These are phyloP conservation scores for Craterocephalus amniculus DNA, from an alignment of 2,797 vertebrate genomes.

Conservation along the genomic window DNA sequence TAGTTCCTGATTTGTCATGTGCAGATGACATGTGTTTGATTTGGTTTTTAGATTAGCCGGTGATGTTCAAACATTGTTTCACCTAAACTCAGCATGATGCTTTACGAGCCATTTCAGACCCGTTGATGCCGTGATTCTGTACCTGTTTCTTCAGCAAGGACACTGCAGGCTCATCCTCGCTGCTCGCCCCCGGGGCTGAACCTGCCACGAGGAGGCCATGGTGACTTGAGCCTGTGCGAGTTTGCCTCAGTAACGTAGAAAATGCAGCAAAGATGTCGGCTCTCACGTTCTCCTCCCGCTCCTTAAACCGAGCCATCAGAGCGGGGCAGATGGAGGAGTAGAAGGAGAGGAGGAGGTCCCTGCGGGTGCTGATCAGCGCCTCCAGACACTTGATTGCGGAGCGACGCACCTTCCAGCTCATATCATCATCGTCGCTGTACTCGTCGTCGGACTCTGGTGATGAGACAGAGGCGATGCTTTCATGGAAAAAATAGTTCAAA, in stretches of 20 bases:
- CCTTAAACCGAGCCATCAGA: constrained; percentile 90
- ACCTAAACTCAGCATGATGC: neutral
- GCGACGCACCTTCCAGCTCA: constrained; percentile 97
- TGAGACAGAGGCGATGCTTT: neutral
- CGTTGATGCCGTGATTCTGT: neutral
- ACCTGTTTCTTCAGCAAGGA: constrained; percentile 89
- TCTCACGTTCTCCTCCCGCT: constrained; percentile 94
- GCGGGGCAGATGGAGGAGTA: constrained; percentile 86
- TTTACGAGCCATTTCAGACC: neutral
- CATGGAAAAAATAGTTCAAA: neutral
- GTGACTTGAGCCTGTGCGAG: constrained; percentile 75
- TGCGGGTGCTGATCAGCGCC: constrained; percentile 85
- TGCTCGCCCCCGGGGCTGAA: constrained; percentile 56
- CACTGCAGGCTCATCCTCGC: constrained; percentile 78
- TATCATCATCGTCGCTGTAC: constrained; percentile 94
- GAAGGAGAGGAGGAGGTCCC: constrained; percentile 89
- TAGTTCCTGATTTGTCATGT: neutral
- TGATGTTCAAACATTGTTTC: neutral
- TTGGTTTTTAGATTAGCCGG: too few relatives aligned
- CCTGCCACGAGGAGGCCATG: constrained; percentile 18
- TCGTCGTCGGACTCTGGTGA: constrained; percentile 89
- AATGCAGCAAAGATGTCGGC: constrained; percentile 91
- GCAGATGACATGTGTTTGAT: too few relatives aligned
- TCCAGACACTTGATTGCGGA: constrained; percentile 92
- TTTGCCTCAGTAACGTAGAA: constrained; percentile 89